Evolutionary conservation across 2,113 vertebrate species (phyloP).

Genomic region (Sebastes fasciatus): DNA sequence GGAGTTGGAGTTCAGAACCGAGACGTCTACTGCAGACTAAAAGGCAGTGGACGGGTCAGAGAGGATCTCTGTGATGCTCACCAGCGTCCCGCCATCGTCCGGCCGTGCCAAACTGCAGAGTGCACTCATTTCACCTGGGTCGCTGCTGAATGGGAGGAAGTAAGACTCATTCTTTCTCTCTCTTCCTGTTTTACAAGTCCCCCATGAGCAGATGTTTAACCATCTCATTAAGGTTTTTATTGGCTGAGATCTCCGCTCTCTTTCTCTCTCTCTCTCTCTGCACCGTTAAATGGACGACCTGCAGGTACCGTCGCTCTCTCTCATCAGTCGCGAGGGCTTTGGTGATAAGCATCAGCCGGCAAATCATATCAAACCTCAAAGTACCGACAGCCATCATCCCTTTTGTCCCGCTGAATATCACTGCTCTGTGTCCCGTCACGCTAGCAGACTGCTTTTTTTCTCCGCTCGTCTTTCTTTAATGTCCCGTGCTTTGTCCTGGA

Average conservation of each 20-base stretch:
- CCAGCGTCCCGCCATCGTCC: slow-evolving; percentile 69
- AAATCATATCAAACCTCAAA: slow-evolving; percentile 53
- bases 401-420: slow-evolving; percentile 47
- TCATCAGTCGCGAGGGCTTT: slow-evolving; percentile 45
- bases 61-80: slow-evolving; percentile 79
- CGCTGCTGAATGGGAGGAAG: slow-evolving; percentile 85
- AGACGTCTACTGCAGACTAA: slow-evolving; percentile 88
- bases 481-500: slow-evolving; percentile 48
- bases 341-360: slow-evolving; percentile 63
- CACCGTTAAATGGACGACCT: slow-evolving; percentile 59
- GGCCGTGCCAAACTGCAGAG: slow-evolving; percentile 80
- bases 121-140: slow-evolving; percentile 86
- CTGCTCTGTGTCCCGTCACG: slow-evolving; percentile 50
- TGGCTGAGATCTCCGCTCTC: slow-evolving; percentile 44
- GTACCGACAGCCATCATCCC: slow-evolving; percentile 40
- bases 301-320: slow-evolving; percentile 33
- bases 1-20: slow-evolving; percentile 88
- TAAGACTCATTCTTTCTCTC: slow-evolving; percentile 70
- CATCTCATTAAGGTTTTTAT: slow-evolving; percentile 63
- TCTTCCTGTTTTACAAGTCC: not conserved
- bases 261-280: slow-evolving; percentile 7
- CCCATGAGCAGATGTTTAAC: slow-evolving; percentile 53
- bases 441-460: slow-evolving; percentile 16
- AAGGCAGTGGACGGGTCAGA: slow-evolving; percentile 81
- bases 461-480: slow-evolving; percentile 55